Evolutionary conservation across 2,888 invertebrate species (phyloP).

Genomic region (Dinocampus coccinellae): DNA sequence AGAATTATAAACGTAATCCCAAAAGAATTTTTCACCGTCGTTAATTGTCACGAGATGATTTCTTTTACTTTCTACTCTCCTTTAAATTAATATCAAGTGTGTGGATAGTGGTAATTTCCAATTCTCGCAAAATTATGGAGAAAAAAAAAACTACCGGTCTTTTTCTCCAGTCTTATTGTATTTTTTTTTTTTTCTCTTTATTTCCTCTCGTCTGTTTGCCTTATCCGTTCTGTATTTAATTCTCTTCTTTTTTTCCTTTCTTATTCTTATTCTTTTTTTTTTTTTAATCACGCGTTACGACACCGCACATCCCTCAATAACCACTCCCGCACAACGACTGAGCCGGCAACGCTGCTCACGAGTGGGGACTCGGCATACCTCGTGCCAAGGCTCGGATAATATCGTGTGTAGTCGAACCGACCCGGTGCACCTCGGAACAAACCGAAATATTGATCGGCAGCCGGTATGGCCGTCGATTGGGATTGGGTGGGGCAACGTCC

Average conservation of each 20-base stretch:
- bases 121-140: conserved; percentile 22
- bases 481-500: conserved; percentile 47
- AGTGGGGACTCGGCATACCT: conserved; percentile 59
- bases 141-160: conserved; percentile 45
- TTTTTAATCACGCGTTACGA: conserved; percentile 63
- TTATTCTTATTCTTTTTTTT: conserved; percentile 46
- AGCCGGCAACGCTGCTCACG: conserved; percentile 63
- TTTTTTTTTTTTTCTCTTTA: conserved; percentile 15
- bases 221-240: conserved; percentile 19
- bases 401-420: conserved; percentile 45
- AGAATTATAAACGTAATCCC: conserved; percentile 32
- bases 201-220: conserved; percentile 24
- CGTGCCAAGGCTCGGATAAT: conserved; percentile 57
- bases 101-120: conserved; percentile 19
- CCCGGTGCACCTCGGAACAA: conserved; percentile 54
- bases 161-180: conserved; percentile 27
- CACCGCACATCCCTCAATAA: conserved; percentile 67
- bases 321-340: conserved; percentile 69
- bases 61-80: not conserved
- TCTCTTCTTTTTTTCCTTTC: conserved; percentile 26
- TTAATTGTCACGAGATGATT: not conserved
- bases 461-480: conserved; percentile 55
- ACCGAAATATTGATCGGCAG: conserved; percentile 69
- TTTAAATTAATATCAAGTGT: too few species aligned
- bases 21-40: not conserved